Evolutionary conservation across 37 sponge, comb jelly and placozoan genomes (phyloP), one percentile per base, ranked within the genome.

Genomic region (Hormiphora californensis): DNA sequence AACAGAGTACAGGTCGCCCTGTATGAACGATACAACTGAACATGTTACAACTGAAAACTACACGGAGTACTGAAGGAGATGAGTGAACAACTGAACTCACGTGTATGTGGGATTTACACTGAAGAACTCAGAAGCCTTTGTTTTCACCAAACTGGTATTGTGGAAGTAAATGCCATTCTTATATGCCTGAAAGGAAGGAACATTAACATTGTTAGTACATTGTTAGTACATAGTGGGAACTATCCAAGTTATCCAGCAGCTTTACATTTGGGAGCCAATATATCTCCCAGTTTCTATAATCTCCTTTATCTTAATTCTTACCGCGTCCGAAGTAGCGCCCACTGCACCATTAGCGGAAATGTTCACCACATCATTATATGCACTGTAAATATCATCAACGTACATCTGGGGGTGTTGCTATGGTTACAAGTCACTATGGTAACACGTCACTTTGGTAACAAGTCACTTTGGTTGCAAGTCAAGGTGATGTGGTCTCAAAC

Each of bases 101-200:
- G 37, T 65, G 37, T 57, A 57, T 4, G 61, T 28, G n/a, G 61
- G 61, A 28, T 57, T 23, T 57, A 28, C n/a, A 57, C 61, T 15
- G 27, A 28, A 57, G 27, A 57, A 57, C 61, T 57, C 27, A 12
- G 25, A 57, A 23, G 23, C 23, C 12, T 41, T 40, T 40, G 41
- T 3, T 4, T 37, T 30, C 19, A 19, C 81, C 5, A 73, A 46
- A 4, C 46, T 25, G 8, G 46, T 46, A 36, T 73, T 73, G 81
- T 73, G 81, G 46, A 73, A 73, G 43, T 36, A 73, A 11, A 36
- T 40, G 5, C 81, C 81, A 46, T 73, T 73, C 27, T 36, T 43
- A 17, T 73, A 73, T 1, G 81, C 81, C 81, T 73, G 44, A 3
- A 9, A 7, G n/a, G 68, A 59, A 59, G n/a, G n/a, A 9, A 12